phyloP scores from a whole-genome alignment of 2,888 invertebrate species.

The Lepetodrilus schrolli region DNA sequence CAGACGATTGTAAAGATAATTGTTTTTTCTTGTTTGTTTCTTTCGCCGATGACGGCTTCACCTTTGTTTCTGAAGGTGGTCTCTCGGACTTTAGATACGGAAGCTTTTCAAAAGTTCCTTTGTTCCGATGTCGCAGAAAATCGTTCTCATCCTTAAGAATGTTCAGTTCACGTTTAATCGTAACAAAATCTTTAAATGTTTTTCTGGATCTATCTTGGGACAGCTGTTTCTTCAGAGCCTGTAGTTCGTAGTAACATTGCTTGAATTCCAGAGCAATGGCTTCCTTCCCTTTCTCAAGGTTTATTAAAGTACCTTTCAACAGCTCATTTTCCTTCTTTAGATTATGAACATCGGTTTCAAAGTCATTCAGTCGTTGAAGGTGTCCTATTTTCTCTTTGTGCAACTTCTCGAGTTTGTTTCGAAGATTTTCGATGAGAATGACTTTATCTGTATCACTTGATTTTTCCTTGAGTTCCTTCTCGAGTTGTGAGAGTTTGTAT shows the following conservation, averaged over 20 bases:
- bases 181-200: slow-evolving; percentile 69
- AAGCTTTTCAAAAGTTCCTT: slow-evolving; percentile 16
- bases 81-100: slow-evolving; percentile 31
- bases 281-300: slow-evolving; percentile 56
- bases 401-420: slow-evolving; percentile 51
- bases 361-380: slow-evolving; percentile 3
- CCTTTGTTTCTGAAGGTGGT: neutral
- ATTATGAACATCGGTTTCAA: slow-evolving; percentile 52
- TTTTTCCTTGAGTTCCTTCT: slow-evolving; percentile 54
- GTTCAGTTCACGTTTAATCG: slow-evolving; percentile 64
- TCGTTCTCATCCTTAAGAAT: slow-evolving; percentile 64
- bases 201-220: slow-evolving; percentile 51
- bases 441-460: slow-evolving; percentile 50
- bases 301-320: slow-evolving; percentile 47
- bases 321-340: slow-evolving; percentile 51
- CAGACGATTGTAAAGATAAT: slow-evolving; percentile 28
- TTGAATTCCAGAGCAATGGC: slow-evolving; percentile 57
- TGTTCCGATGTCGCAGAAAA: slow-evolving; percentile 47
- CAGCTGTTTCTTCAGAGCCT: slow-evolving; percentile 50
- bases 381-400: slow-evolving; percentile 47
- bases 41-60: slow-evolving; percentile 12
- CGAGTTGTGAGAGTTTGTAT: slow-evolving; percentile 51
- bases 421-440: slow-evolving; percentile 57
- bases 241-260: slow-evolving; percentile 52
- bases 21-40: slow-evolving; percentile 33